Evolutionary conservation across 1,140 invertebrate genomes (phyloP), one percentile per base, ranked within the genome.

Genomic region (Eufriesea mexicana): DNA sequence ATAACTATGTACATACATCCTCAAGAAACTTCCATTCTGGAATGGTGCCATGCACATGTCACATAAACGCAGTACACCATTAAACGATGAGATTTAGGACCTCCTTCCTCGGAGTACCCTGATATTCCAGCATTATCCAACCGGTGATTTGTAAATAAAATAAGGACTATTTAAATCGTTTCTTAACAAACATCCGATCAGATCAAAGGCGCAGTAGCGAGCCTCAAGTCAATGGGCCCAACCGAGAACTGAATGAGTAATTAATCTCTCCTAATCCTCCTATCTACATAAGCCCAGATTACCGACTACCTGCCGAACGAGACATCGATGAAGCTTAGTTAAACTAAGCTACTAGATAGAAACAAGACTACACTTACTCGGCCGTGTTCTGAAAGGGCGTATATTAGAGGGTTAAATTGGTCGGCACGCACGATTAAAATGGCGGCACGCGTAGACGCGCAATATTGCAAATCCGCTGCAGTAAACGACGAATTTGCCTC

Each of bases 271-370:
- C 51, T 76, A 84, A 90, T 90, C 84, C 87, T 80, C 83, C 79
- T 90, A 90, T 90, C 89, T 90, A 66, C 89, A 90, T 90, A 89
- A 90, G 87, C 89, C 86, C 70, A 84, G 89, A 88, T 90, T 90
- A 90, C 86, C 77, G 84, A 89, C 89, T 88, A 86, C 70, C 84
- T 89, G 85, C 79, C 78, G 79, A 78, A 87, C 86, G 88, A 89
- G 85, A 89, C 89, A 87, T 86, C 85, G 87, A 89, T 90, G 85
- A 85, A 85, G 88, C 89, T 89, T 87, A 88, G 86, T 76, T 25
- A 25, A 61, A 71, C 76, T 83, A 84, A 88, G 84, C 79, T 55
- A 88, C 72, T 89, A 79, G 68, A 51, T 83, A 71, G 77, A 71
- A 88, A 87, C 86, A 88, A 88, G 87, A 76, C 75, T 85, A 73